Evolutionary conservation across 2,797 vertebrate species (phyloP), one percentile per base, ranked within the genome.

Genomic region (Lithobates sylvaticus): DNA sequence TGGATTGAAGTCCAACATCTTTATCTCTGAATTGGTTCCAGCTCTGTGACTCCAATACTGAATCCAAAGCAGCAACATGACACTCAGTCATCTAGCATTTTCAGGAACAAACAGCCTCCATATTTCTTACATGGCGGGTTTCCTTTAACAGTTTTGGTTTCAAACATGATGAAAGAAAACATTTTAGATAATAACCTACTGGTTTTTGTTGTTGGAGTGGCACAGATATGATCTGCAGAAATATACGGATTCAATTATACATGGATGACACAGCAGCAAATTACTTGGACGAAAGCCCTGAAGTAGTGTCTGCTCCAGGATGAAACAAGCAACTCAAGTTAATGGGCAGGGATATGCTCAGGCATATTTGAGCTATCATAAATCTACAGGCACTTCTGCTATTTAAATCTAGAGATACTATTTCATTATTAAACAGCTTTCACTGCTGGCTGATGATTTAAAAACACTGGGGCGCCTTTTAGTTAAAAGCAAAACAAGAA

Each of bases 341-440:
- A 84, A 84, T 84, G 65, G 73, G 29, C 73, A 68, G 64, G 72
- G 68, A 76, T 76, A 76, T 39, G 34, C 76, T 64, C 58, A 67
- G 50, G 69, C 79, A 54, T n/a, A 36, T 42, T 61, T 6, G 64
- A 73, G 72, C 54, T 23, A 12, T 68, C 16, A 61, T 74, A 82
- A 82, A 74, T 82, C 64, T 61, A 64, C 54, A 58, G 50, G 27
- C 27, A 58, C 67, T 70, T 80, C 16, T 69, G 21, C 67, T 54
- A 47, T 39, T 32, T 39, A 39, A 61, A 61, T 39, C 42, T 15
- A 15, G 18, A 69, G 61, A 47, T 50, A 76, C n/a, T 54, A 68
- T 76, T 84, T 73, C 50, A 77, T 67, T 61, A 68, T 71, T 54
- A 75, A 72, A 74, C 15, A 83, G 32, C 80, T 50, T 23, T n/a